Base-by-base conservation (phyloP, 2,888 invertebrate genomes). In the Panopea generosa region DNA sequence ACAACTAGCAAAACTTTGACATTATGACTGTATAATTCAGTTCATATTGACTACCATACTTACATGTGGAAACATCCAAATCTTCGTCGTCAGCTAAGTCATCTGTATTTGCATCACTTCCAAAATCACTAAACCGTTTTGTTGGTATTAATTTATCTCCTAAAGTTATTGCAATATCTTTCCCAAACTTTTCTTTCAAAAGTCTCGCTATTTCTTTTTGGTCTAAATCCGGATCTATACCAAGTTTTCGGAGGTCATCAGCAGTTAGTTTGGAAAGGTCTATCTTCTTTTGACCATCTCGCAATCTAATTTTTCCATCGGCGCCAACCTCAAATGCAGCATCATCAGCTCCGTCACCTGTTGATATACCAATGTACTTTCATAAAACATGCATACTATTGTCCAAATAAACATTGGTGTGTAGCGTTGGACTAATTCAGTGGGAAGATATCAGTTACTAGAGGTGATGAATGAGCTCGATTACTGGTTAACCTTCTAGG, bases 81-180 rank as follows among this genome's bases (percentile, higher is more conserved):
- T 92, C 92, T 49, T 90, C 90, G 73, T 92, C 92, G 49, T 90
- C 80, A 2, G 92, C 92, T 9, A 92, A 82, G 33, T 91, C 91
- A 79, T 91, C 91, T 7, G 91, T 91, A 67, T 89, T 81, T 2
- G 86, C 90, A 72, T 89, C 89, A 71, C 89, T 90, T 1, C 86
- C 89, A 71, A 88, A 91, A n/a, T 91, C 91, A 45, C 87, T 89
- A 4, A 88, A 70, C 14, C 85, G 74, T 66, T 87, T 90, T 47
- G 90, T 87, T 2, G 90, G 90, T 24, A 92, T 84, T 38, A 88
- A 89, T 57, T 81, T 83, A 16, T 88, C 88, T 18, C 84, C 84
- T 50, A 87, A 87, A 2, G 80, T 78, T 16, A 92, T 91, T 20
- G 80, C 74, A 2, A 92, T 85, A 50, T 89, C 88, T 6, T 84